Conservation (phyloP, 2,888 invertebrate genomes). For the Aspidiotus destructor region DNA sequence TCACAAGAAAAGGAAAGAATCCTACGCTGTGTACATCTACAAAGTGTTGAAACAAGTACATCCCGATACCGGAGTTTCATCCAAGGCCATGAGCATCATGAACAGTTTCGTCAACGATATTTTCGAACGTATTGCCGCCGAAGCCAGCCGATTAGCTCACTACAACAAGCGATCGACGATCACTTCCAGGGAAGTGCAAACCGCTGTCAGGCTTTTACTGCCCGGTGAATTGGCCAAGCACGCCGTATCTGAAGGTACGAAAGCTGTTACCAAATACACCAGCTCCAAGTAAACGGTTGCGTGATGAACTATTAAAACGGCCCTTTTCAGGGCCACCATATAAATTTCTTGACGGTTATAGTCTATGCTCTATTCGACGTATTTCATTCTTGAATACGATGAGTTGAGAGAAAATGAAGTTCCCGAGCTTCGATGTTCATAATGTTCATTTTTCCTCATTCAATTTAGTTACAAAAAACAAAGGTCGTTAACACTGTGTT, state of each 20-base stretch:
- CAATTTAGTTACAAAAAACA: too few species aligned
- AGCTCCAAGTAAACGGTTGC: slow-evolving; percentile 41
- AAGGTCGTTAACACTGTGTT: too few species aligned
- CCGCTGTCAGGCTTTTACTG: slow-evolving; percentile 55
- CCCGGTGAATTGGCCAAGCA: slow-evolving; percentile 65
- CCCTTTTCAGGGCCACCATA: too few species aligned
- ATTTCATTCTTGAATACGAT: too few species aligned
- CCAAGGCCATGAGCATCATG: slow-evolving; percentile 63
- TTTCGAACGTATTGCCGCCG: slow-evolving; percentile 55
- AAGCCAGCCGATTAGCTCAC: slow-evolving; percentile 47
- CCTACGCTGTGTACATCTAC: slow-evolving; percentile 51
- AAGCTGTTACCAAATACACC: slow-evolving; percentile 53
- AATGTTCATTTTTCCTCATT: too few species aligned
- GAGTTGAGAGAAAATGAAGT: too few species aligned
- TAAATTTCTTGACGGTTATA: too few species aligned
- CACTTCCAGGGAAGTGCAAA: slow-evolving; percentile 58
- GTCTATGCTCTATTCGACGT: too few species aligned
- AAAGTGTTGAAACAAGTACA: slow-evolving; percentile 54
- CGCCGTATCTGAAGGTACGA: slow-evolving; percentile 57
- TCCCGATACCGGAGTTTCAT: slow-evolving; percentile 56
- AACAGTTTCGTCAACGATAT: slow-evolving; percentile 66
- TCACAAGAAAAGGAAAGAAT: slow-evolving; percentile 50
- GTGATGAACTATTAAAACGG: too few species aligned
- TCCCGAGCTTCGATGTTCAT: too few species aligned
- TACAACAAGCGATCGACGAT: slow-evolving; percentile 55